phyloP scores from a whole-genome alignment of 2,888 invertebrate genomes.

The Archips crataeganus region DNA sequence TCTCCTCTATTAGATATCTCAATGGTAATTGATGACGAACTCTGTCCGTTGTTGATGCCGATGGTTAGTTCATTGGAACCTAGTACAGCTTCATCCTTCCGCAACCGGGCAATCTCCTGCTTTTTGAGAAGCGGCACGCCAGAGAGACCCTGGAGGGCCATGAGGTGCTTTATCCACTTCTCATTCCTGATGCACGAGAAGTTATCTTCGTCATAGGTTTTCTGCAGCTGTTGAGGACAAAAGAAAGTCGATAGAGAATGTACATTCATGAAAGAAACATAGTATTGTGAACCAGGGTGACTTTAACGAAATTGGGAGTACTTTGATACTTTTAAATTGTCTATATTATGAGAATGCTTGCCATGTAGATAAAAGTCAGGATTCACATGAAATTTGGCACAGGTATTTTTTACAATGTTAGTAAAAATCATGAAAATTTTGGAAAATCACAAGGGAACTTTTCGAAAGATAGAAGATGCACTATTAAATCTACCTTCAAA shows the following conservation, averaged over 20 bases:
- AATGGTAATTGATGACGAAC: neutral
- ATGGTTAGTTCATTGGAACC: slow-evolving; percentile 61
- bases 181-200: slow-evolving; percentile 57
- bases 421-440: too few species aligned
- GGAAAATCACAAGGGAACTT: too few species aligned
- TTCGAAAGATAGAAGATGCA: too few species aligned
- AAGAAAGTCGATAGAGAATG: neutral
- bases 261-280: too few species aligned
- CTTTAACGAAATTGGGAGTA: too few species aligned
- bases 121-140: slow-evolving; percentile 59
- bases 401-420: too few species aligned
- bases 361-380: too few species aligned
- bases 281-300: too few species aligned
- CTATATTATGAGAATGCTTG: too few species aligned
- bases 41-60: slow-evolving; percentile 36
- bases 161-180: slow-evolving; percentile 65
- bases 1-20: neutral
- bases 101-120: slow-evolving; percentile 54
- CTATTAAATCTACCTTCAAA: too few species aligned
- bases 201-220: slow-evolving; percentile 41
- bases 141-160: slow-evolving; percentile 56
- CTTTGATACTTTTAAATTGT: too few species aligned
- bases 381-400: too few species aligned
- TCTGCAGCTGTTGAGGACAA: slow-evolving; percentile 26
- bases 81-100: slow-evolving; percentile 47